Base-by-base conservation (phyloP, 2,888 invertebrate genomes). In the Nebria brevicollis region DNA sequence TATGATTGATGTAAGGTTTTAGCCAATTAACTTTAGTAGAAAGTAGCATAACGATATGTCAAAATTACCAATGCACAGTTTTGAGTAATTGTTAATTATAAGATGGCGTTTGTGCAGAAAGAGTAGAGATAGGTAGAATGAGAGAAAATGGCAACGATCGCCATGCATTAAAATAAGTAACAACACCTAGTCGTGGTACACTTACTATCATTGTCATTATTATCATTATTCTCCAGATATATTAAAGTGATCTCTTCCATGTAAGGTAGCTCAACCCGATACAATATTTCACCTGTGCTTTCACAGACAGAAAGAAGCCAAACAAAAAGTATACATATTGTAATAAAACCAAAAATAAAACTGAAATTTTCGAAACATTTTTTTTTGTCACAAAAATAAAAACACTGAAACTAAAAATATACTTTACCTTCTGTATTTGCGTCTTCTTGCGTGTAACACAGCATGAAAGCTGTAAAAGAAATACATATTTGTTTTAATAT, bases 161-260 rank as follows among this genome's bases (percentile, higher is more conserved):
- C 87, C 89, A 89, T 89, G 89, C 93, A 92, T 91, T 91, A 92
- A 92, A 93, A 89, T 54, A 92, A 92, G 92, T 92, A 92, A 92
- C 91, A 90, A 76, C 76, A 76, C 68, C 75, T 75, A 81, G 72
- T 81, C 81, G 81, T 81, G 81, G 81, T 76, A 89, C 90, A 92
- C 93, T 93, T 93, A 93, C 93, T 91, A 90, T 89, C 88, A 87
- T 90, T 89, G 34, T 41, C 72, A 87, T 90, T 91, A 89, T 89
- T 89, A 87, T 89, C 90, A 91, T 93, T 93, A 94, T 95, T 95
- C 94, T 95, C 95, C 94, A 95, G 94, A 95, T 95, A 95, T 92
- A 95, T 95, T 93, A 95, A 94, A 91, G 95, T 95, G 92, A 95
- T 95, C 94, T 95, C 95, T 94, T 95, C 95, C 95, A 95, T 95